Evolutionary conservation across 2,888 invertebrate genomes (phyloP), one percentile per base, ranked within the genome.

Genomic region (Pristionchus entomophagus): DNA sequence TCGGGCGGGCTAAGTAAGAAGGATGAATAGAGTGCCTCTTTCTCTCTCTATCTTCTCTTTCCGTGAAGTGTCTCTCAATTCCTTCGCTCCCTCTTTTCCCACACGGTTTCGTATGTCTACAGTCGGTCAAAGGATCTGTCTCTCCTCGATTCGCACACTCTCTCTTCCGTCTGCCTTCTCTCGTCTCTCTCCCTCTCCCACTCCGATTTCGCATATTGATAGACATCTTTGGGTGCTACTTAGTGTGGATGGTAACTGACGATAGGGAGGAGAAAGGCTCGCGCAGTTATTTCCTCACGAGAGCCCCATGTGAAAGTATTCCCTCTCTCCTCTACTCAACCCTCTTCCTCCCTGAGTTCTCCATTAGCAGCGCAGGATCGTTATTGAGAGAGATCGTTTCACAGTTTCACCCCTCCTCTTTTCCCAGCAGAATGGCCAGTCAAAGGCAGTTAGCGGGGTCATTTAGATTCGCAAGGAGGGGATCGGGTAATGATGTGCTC

Each of bases 161-260:
- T 73, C 73, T 73, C 41, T 41, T 17, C 4, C 19, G 56, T 56
- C 56, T 56, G 56, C 8, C 56, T 38, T 69, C 69, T 35, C 69
- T n/a, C n/a, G 35, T 29, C 29, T 26, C 69, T 69, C 69, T 69
- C 38, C 5, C 17, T 26, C 32, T 69, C 69, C 14, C 69, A 14
- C 32, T 80, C 80, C 26, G 73, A 73, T 51, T 69, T 69, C 19
- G n/a, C 69, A 56, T 19, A 14, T 38, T 80, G 51, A 51, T 80
- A 80, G 51, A 53, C 80, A 80, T 80, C 77, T 65, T n/a, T 19
- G 26, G 51, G 35, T 22, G 73, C 73, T 73, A 73, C 73, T 73
- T 73, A 73, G 73, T 41, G 69, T 19, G 65, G 73, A 73, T 73
- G 73, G 73, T 73, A n/a, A 0, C 41, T 41, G 10, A 41, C 73